Evolutionary conservation across 2,113 vertebrate genomes (phyloP), one percentile per base, ranked within the genome.

Genomic region (Ursus arctos): DNA sequence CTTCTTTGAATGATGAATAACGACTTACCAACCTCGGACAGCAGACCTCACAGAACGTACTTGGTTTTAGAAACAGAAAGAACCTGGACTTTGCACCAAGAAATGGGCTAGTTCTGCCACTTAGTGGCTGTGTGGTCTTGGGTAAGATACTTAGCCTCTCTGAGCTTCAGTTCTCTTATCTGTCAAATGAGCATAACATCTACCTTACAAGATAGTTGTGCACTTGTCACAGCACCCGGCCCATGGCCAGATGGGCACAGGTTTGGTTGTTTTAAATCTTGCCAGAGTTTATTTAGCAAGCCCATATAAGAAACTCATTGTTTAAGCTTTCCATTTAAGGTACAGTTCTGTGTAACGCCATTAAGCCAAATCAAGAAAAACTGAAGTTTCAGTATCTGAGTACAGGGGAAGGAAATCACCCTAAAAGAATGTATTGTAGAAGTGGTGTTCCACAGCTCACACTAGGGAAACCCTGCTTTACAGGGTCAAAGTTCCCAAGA

Each of bases 291-390:
- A 88, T 40, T 51, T 67, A 74, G 55, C 49, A 92, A 88, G 31
- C 18, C 28, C 28, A 24, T 40, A 51, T 33, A 53, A 63, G 40
- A 89, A 69, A 80, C 16, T 36, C n/a, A 67, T 19, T 51, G 55
- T 74, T 81, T 97, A 76, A 74, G 63, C 47, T 91, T 95, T 65
- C 83, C 82, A 74, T 88, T 89, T 80, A 79, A 76, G n/a, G 36
- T 80, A 59, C 11, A 47, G 12, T 63, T 83, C 61, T 24, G 24
- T 57, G 6, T 77, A 61, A 76, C 28, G 49, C 15, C 4, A 36
- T 40, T 63, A 90, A 91, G 36, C 21, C 84, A 84, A 76, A 57
- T 51, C 43, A 76, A 36, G 69, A 82, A 96, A 95, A 96, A 49
- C 2, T 10, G 0, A 91, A 31, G 14, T 63, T 49, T 91, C 31